Base-by-base conservation (phyloP, 1,140 invertebrate genomes). In the Drosophila pectinifera region DNA sequence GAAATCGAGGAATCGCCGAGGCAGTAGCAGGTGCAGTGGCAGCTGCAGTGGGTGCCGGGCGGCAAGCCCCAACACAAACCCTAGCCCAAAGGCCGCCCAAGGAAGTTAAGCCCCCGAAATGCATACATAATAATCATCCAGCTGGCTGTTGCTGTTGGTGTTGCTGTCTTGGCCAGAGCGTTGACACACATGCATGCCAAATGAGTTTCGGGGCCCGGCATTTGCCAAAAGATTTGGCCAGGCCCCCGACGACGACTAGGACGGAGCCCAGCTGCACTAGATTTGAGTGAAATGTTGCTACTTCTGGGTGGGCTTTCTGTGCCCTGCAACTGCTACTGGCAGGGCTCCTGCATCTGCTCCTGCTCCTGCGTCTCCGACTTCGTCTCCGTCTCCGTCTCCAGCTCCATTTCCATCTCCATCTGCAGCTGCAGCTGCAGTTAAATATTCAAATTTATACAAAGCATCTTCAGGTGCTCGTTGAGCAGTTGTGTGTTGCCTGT, bases 381-480 rank as follows among this genome's bases (percentile, higher is more conserved):
- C 48, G 18, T 31, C 48, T 51, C 16, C 51, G 20, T 62, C 8
- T 24, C 28, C 43, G 22, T 31, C 8, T 57, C 24, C 59, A 22
- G 28, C 48, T 45, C 46, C 46, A 28, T 16, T 24, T 48, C 46
- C 57, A 59, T 55, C 20, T n/a, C 28, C 28, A 34, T 51, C 56
- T 61, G 55, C 62, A 42, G 24, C 56, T 48, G 68, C 56, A 41
- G 46, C 57, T 77, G 74, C 63, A 77, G 69, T 89, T 86, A 79
- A 88, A 86, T 89, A 86, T 86, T 86, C 83, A 86, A 86, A 86
- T 86, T 86, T 86, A 86, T 86, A 88, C 83, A 83, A 86, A 77
- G 84, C 84, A 83, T 88, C 83, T 86, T 88, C 79, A 83, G 75
- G 74, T 82, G 76, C 80, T 64, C 68, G 74, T 72, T 68, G 73